Evolutionary conservation across 2,113 vertebrate species (phyloP), one percentile per base, ranked within the genome.

Genomic region (Epinephelus moara): DNA sequence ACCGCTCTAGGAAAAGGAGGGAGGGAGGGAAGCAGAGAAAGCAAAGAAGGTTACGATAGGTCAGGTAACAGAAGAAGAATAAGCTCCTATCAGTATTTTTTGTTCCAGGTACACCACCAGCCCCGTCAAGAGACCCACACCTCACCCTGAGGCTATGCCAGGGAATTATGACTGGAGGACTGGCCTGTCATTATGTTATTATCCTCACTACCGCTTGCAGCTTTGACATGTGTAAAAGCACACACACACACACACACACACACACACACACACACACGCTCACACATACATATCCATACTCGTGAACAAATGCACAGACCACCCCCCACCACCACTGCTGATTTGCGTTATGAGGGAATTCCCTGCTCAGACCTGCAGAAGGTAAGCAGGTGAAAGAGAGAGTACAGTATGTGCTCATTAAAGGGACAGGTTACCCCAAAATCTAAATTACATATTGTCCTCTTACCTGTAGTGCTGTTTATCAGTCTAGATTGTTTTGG

Each of bases 101-200:
- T 72, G n/a, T 61, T 52, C 25, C 42, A 30, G 10, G 50, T 19
- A 55, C n/a, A 74, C 21, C 42, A 10, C 19, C 11, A 19, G 37
- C 11, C 25, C 37, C 30, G 15, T 33, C 11, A 7, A 66, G 53
- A 55, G 40, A 71, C 40, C 62, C 70, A 67, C 82, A 85, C 80
- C 84, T 85, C 27, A 64, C 77, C 86, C 70, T 4, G 27, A 75
- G 85, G 90, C 85, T 10, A 75, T 7, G 6, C 18, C 7, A 19
- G 37, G 63, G 80, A 71, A 81, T 83, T 79, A 78, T 81, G 63
- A 85, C 47, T 81, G n/a, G 6, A 76, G 66, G 74, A 86, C 64
- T 61, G 21, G 56, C 56, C 78, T 90, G 66, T 91, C 64, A 90
- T 87, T 84, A 87, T 80, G 75, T 77, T 76, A 83, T 87, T 85